Conservation (phyloP, 2,888 invertebrate genomes). For the Marasmarcha lunaedactyla region DNA sequence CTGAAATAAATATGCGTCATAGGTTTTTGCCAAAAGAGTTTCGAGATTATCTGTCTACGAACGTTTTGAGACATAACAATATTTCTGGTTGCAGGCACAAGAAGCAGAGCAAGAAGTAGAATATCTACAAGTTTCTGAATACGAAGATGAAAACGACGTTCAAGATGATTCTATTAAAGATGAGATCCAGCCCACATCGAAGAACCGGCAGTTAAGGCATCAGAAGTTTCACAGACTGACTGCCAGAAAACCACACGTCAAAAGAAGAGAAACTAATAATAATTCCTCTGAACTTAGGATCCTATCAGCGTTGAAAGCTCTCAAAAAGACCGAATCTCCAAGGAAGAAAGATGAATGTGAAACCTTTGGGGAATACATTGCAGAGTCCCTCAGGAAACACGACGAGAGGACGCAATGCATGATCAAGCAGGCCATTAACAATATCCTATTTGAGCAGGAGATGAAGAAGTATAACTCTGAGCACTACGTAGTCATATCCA, state of each 20-base stretch:
- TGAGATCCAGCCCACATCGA: neutral
- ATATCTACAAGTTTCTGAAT: neutral
- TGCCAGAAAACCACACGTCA: neutral
- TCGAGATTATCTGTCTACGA: too few relatives aligned
- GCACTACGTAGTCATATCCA: slow-evolving; percentile 32
- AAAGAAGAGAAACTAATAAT: slow-evolving; percentile 20
- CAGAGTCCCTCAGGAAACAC: slow-evolving; percentile 50
- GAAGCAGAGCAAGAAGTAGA: neutral
- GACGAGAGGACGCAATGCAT: slow-evolving; percentile 51
- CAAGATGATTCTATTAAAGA: neutral
- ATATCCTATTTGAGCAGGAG: slow-evolving; percentile 56
- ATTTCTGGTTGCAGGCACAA: neutral
- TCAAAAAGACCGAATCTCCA: slow-evolving; percentile 28
- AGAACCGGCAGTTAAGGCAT: neutral
- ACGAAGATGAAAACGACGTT: neutral
- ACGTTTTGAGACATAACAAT: too few relatives aligned
- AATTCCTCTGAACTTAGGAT: slow-evolving; percentile 10
- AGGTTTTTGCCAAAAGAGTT: too few relatives aligned
- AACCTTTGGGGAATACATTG: slow-evolving; percentile 56
- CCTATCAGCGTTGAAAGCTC: slow-evolving; percentile 27
- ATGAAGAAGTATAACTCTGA: slow-evolving; percentile 47
- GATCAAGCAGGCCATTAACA: slow-evolving; percentile 61
- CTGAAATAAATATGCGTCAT: too few relatives aligned
- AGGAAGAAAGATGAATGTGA: slow-evolving; percentile 56
- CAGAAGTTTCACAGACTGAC: neutral